These are phyloP conservation scores for Phaedon cochleariae DNA, from an alignment of 2,888 invertebrate genomes.

Conservation along the genomic window DNA sequence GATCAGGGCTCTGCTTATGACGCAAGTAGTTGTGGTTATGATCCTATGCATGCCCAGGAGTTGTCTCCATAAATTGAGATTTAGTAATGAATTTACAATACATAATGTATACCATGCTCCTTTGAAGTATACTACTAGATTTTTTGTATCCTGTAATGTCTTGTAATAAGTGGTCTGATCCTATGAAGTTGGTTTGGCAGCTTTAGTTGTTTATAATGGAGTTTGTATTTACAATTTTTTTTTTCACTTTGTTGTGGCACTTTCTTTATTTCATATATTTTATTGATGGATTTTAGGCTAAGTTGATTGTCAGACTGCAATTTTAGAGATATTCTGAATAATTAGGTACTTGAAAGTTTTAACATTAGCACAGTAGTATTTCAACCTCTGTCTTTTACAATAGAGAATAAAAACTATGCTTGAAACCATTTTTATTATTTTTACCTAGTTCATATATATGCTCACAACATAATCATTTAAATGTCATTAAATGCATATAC, in stretches of 20 bases:
- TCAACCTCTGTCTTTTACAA: constrained; percentile 33
- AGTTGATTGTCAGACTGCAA: background rate
- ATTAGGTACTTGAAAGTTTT: background rate
- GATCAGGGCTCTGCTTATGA: constrained; percentile 90
- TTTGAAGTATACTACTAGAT: constrained; percentile 30
- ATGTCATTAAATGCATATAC: too few species aligned
- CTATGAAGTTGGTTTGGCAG: constrained; percentile 19
- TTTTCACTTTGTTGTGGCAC: background rate
- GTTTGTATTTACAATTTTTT: background rate
- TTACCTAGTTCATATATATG: too few species aligned
- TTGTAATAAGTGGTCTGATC: constrained; percentile 27
- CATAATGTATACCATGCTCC: constrained; percentile 30
- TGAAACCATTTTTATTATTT: background rate
- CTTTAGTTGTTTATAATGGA: background rate
- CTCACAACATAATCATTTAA: too few species aligned
- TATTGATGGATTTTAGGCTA: constrained; percentile 1
- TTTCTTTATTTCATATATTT: constrained; percentile 1
- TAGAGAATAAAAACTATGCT: constrained; percentile 30
- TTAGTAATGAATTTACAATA: constrained; percentile 25
- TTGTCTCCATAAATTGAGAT: constrained; percentile 66
- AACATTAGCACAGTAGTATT: constrained; percentile 30
- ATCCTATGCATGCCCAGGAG: constrained; percentile 88
- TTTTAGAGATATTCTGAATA: background rate
- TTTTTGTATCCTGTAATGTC: constrained; percentile 31
- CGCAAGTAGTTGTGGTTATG: constrained; percentile 90